Base-by-base conservation (phyloP, 2,797 vertebrate genomes). In the Oryzias dopingdopingensis region DNA sequence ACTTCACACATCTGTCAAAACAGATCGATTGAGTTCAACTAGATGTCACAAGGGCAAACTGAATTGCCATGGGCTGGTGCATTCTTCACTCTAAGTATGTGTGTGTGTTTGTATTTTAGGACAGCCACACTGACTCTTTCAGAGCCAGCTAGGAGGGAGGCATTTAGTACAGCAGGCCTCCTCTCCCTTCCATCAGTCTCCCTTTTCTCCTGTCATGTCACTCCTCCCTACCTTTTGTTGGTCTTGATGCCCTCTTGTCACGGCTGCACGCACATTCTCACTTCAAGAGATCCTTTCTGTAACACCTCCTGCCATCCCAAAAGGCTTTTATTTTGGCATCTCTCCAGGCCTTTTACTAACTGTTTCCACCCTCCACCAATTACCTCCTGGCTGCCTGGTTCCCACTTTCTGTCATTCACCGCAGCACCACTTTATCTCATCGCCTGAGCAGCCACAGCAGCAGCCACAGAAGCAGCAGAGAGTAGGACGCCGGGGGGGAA, bases 1-100 rank as follows among this genome's bases (percentile, higher is more conserved):
- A 85, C 84, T 86, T 87, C 72, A 81, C 84, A 90, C 89, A 90
- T 90, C 88, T 91, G 89, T 90, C 84, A 84, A 90, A 92, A 91
- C 86, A 91, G 72, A 89, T 82, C 79, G 74, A 62, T 59, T 57
- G 70, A 86, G 86, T 85, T 91, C 87, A 90, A 88, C 86, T 73
- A 65, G 70, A 83, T 85, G 85, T 84, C 77, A 82, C 66, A 70
- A 55, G 77, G 80, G 65, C 65, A 80, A 81, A 76, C 72, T 32
- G 47, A 59, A 70, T 45, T 42, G 76, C 75, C 76, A 82, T 23
- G 42, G 78, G 81, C 80, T 80, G 71, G 64, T 26, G 60, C 76
- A 89, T 88, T 89, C 80, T 79, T 86, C 65, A 52, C 47, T 65
- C 69, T 1, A 43, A 71, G 5, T 55, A 62, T 49, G 64, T 49